These are phyloP conservation scores for Diacarnus erythraeanus DNA, from an alignment of 37 sponge, comb jelly and placozoan genomes.

Conservation along the genomic window DNA sequence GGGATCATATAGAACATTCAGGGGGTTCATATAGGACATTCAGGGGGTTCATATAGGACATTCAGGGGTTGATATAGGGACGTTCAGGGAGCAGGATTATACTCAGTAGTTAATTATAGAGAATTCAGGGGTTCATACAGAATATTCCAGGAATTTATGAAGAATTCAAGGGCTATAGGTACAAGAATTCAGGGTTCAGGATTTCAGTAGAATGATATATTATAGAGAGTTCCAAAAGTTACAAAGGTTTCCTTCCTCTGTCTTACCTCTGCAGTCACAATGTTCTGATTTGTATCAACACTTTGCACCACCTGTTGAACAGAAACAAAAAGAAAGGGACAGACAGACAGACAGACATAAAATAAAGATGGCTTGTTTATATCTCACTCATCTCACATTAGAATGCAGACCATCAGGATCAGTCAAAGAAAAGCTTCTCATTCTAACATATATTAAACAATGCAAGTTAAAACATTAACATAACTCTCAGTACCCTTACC, in stretches of 20 bases:
- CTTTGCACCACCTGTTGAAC: constrained; percentile 11
- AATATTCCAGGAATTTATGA: too few species aligned
- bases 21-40: not conserved
- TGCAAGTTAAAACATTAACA: not conserved
- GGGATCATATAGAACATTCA: not conserved
- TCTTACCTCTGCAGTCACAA: constrained; percentile 16
- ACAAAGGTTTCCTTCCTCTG: too few species aligned
- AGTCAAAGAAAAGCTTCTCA: constrained; percentile 1
- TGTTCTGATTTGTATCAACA: constrained; percentile 7
- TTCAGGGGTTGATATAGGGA: too few species aligned
- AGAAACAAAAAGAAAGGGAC: not conserved
- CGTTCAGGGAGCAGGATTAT: too few species aligned
- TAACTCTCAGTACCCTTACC: not conserved
- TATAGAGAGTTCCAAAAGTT: too few species aligned
- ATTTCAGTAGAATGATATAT: too few species aligned
- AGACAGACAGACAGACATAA: not conserved
- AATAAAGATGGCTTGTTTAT: not conserved
- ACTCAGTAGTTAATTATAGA: too few species aligned
- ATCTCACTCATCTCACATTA: constrained; percentile 23
- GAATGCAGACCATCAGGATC: constrained; percentile 17
- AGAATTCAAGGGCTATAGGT: too few species aligned
- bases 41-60: not conserved
- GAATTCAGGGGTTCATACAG: too few species aligned
- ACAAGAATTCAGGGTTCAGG: too few species aligned
- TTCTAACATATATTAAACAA: constrained; percentile 9